A percentile compares a stretch with the other conserved stretches of the same genome.
Conservation (phyloP, 2,797 vertebrate genomes). For the Percopsis omiscomaycus region DNA sequence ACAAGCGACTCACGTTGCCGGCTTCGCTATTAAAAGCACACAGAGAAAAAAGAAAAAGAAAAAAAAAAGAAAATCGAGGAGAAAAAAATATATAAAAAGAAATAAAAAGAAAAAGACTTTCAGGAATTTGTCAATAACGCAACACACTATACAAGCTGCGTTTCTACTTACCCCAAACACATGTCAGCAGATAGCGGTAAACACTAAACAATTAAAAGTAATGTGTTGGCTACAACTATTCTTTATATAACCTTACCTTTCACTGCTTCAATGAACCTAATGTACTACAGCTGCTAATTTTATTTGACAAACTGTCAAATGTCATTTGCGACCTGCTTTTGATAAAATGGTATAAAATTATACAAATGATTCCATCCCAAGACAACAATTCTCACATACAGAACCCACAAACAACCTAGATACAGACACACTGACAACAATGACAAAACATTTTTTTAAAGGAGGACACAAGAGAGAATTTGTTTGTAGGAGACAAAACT, state of each 20-base stretch:
- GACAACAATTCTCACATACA: conserved; percentile 29
- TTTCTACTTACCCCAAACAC: conserved; percentile 91
- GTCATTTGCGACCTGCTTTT: conserved; percentile 15
- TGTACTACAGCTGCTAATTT: conserved; percentile 24
- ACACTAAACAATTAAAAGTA: conserved; percentile 48
- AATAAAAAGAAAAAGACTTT: conserved; percentile 82
- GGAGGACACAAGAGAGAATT: conserved; percentile 94
- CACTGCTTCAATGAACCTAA: conserved; percentile 57
- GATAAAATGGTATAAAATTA: conserved; percentile 19
- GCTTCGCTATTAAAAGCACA: conserved; percentile 99
- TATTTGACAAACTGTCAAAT: conserved; percentile 8
- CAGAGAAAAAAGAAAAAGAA: conserved; percentile 99
- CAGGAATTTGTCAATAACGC: conserved; percentile 91
- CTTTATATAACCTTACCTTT: conserved; percentile 73
- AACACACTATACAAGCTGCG: conserved; percentile 89
- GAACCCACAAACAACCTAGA: conserved; percentile 72
- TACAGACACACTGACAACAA: conserved; percentile 85
- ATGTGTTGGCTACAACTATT: conserved; percentile 51
- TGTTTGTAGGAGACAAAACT: conserved; percentile 96
- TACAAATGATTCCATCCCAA: conserved; percentile 40
- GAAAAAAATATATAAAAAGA: conserved; percentile 89
- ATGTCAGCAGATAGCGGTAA: conserved; percentile 49
- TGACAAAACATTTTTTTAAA: conserved; percentile 84
- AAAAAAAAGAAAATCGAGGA: conserved; percentile 98
- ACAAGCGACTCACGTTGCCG: conserved; percentile 99